Conservation (phyloP, 2,888 invertebrate species). For the Petrolisthes manimaculis region DNA sequence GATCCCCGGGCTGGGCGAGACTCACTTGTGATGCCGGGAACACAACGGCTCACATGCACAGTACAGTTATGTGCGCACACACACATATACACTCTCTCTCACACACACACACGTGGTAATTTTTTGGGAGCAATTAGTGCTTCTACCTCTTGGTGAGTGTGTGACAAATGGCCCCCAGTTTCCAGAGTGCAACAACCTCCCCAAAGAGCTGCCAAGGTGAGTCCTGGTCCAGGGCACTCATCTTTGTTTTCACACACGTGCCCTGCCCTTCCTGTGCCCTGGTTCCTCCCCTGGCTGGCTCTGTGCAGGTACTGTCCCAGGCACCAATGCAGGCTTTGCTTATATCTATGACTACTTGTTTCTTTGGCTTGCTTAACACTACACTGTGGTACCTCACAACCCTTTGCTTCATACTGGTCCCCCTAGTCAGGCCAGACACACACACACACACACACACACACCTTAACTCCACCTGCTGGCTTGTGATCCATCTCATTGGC, state of each 20-base stretch:
- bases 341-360: constrained; percentile 66
- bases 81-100: background rate
- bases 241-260: background rate
- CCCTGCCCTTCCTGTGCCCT: background rate
- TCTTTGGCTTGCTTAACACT: constrained; percentile 66
- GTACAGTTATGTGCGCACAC: constrained; percentile 17
- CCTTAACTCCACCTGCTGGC: background rate
- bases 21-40: constrained; percentile 31
- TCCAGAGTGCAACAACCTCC: background rate
- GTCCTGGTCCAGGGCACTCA: background rate
- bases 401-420: constrained; percentile 47
- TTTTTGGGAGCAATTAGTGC: background rate
- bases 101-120: background rate
- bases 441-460: background rate
- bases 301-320: constrained; percentile 33
- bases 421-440: constrained; percentile 19
- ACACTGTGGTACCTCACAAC: constrained; percentile 64
- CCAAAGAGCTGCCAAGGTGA: background rate
- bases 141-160: background rate
- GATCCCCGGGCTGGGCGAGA: constrained; percentile 51
- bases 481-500: background rate
- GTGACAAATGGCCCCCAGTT: constrained; percentile 14
- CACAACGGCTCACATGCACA: constrained; percentile 29
- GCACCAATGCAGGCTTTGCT: constrained; percentile 60
- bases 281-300: background rate